Evolutionary conservation across 2,113 vertebrate species (phyloP).

Genomic region (Rutilus rutilus): DNA sequence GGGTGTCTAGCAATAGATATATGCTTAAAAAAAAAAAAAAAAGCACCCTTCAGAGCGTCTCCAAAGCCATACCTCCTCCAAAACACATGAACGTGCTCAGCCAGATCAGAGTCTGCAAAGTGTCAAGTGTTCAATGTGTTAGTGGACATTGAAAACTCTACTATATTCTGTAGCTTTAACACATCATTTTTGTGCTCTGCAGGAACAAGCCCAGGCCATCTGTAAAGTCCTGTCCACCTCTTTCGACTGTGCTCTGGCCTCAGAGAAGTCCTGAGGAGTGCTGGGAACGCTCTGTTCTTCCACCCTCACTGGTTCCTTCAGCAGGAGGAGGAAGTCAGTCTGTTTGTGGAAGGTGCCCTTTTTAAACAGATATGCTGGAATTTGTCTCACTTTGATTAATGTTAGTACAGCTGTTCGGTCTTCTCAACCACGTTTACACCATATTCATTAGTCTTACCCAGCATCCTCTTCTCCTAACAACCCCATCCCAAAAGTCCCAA

Average conservation of each 20-base stretch:
- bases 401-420: background rate
- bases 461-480: slow-evolving; percentile 8
- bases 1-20: too few relatives aligned
- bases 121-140: too few relatives aligned
- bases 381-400: background rate
- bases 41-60: too few relatives aligned
- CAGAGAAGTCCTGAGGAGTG: slow-evolving; percentile 84
- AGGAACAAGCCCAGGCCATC: slow-evolving; percentile 97
- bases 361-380: background rate
- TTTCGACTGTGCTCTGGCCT: slow-evolving; percentile 89
- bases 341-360: slow-evolving; percentile 3
- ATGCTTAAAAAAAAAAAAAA: too few relatives aligned
- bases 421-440: slow-evolving; percentile 30
- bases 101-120: too few relatives aligned
- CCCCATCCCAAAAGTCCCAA: slow-evolving; percentile 33
- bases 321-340: background rate
- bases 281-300: background rate
- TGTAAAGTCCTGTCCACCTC: slow-evolving; percentile 93
- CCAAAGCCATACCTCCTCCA: too few relatives aligned
- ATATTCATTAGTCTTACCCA: background rate
- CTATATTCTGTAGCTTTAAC: background rate
- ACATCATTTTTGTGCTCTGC: slow-evolving; percentile 36
- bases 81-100: too few relatives aligned
- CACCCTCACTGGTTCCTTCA: background rate
- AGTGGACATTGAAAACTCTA: background rate